Evolutionary conservation across 2,888 invertebrate species (phyloP).

Genomic region (Machimus atricapillus): DNA sequence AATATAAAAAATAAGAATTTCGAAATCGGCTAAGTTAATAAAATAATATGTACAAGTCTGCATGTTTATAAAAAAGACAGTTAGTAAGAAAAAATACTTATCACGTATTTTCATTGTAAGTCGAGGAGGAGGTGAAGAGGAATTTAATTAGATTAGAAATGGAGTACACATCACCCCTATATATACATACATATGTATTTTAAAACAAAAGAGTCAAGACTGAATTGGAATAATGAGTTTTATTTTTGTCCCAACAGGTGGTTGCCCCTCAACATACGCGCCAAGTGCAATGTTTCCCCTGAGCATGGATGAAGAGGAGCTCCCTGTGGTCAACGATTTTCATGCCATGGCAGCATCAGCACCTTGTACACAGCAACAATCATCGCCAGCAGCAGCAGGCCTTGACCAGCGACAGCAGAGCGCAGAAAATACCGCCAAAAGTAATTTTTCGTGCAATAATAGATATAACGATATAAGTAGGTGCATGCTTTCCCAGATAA

Average conservation of each 20-base stretch:
- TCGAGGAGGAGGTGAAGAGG: not conserved
- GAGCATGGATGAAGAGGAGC: slow-evolving; percentile 15
- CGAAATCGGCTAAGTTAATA: too few relatives aligned
- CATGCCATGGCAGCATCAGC: not conserved
- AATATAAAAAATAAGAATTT: too few relatives aligned
- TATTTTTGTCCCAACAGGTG: slow-evolving; percentile 12
- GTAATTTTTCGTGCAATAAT: slow-evolving; percentile 28
- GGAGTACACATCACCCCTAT: not conserved
- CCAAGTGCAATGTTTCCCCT: not conserved
- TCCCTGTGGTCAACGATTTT: not conserved
- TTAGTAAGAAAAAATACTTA: too few relatives aligned
- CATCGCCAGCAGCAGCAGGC: not conserved
- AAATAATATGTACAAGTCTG: too few relatives aligned
- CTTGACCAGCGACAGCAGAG: not conserved
- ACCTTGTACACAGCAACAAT: not conserved
- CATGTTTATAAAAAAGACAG: too few relatives aligned
- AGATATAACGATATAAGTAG: slow-evolving; percentile 28
- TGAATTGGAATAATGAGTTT: not conserved
- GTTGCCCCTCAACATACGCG: not conserved
- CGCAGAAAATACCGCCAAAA: not conserved
- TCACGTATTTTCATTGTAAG: too few relatives aligned
- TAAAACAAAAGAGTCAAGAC: not conserved
- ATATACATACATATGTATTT: not conserved
- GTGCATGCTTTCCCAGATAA: slow-evolving; percentile 25
- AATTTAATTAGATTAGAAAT: not conserved